Conservation (phyloP, 64 coral and sea anemone genomes). For the Actinia tenebrosa region DNA sequence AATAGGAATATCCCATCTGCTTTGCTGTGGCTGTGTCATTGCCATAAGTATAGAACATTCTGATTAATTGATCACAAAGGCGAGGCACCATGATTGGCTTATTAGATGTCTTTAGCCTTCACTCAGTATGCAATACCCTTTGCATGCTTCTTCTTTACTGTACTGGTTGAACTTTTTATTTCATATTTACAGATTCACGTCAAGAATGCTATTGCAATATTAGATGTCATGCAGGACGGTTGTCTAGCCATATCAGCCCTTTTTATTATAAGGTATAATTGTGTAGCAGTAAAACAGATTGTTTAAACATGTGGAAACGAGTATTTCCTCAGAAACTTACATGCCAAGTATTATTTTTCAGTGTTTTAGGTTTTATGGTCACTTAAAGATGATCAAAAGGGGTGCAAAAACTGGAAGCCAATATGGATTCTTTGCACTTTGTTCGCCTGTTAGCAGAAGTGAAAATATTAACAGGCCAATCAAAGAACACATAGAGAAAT, state of each 20-base stretch:
- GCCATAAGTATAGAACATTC: too few species aligned
- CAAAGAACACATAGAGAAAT: conserved; percentile 31
- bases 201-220: conserved; percentile 65
- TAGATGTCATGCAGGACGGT: conserved; percentile 82
- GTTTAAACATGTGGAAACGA: too few species aligned
- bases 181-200: background rate
- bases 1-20: too few species aligned
- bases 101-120: too few species aligned
- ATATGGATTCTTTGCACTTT: conserved; percentile 55
- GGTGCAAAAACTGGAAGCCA: conserved; percentile 22
- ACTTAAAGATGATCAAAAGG: conserved; percentile 19
- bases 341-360: background rate
- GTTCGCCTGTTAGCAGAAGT: conserved; percentile 31
- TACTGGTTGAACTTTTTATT: background rate
- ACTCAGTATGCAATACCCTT: too few species aligned
- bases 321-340: too few species aligned
- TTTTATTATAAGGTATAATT: conserved; percentile 75
- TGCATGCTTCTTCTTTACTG: background rate
- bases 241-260: conserved; percentile 88
- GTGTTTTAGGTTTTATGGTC: conserved; percentile 52
- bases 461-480: conserved; percentile 23
- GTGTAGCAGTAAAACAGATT: too few species aligned
- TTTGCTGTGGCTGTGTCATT: too few species aligned
- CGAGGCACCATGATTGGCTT: too few species aligned
- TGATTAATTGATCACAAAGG: too few species aligned